Evolutionary conservation across 2,888 invertebrate species (phyloP), one percentile per base, ranked within the genome.

Genomic region (Prosapia bicincta): DNA sequence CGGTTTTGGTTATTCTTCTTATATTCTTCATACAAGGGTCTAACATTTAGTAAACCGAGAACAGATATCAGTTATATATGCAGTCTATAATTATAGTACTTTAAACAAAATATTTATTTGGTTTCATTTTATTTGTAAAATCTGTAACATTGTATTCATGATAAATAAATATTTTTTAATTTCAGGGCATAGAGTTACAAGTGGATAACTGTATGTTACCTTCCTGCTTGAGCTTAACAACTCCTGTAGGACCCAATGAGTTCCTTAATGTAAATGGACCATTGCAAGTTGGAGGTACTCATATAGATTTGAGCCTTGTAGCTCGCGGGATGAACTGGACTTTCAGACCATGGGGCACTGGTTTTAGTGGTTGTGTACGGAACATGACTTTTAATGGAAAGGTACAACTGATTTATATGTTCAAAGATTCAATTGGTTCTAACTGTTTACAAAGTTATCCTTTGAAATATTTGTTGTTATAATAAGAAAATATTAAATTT

Each of bases 311-410:
- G 69, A 85, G 86, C n/a, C 84, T 87, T 26, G 84, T 95, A 28
- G 90, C 90, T 0, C 84, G 86, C 0, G 86, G 88, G 30, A 89
- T 90, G 75, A 89, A 90, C 74, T 95, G 95, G 94, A 86, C 88
- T 26, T 86, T 91, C 81, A 86, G 88, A 6, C 94, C 95, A 0
- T 91, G 90, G 15, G 88, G 88, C 69, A 87, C 88, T 78, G 91
- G 92, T 76, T 97, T 96, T 84, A 88, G 89, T 68, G 99, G 99
- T 3, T 99, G 98, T 84, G 91, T 99, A 79, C 91, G 93, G 80
- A 97, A 98, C 85, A 89, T 99, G 79, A 93, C 96, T 0, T 93
- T 95, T 83, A 96, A 95, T 82, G 90, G 90, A 80, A 89, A 87
- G 84, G 90, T 30, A 6, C 9, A 9, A 6, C 9, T 6, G 9